These are phyloP conservation scores for Syrphus vitripennis DNA, from an alignment of 2,888 invertebrate species.

Conservation along the genomic window DNA sequence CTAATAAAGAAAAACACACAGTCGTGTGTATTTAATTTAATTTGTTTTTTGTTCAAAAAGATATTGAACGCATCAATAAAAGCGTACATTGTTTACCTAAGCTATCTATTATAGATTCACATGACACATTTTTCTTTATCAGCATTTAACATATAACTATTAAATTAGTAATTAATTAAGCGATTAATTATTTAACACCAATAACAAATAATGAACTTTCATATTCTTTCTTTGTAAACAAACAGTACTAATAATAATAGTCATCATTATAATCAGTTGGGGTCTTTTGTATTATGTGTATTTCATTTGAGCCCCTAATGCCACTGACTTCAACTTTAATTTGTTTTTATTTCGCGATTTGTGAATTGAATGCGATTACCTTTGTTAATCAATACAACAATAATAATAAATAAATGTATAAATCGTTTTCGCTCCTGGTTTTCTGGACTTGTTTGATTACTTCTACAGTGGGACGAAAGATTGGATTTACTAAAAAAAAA, in stretches of 20 bases:
- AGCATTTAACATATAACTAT: slow-evolving; percentile 1
- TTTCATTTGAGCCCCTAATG: neutral
- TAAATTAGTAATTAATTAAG: slow-evolving; percentile 38
- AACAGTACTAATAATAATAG: neutral
- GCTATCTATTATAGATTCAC: slow-evolving; percentile 22
- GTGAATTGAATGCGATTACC: slow-evolving; percentile 35
- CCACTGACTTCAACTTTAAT: neutral
- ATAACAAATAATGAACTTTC: slow-evolving; percentile 56
- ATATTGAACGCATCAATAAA: neutral
- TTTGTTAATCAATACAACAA: neutral
- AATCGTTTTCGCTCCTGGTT: neutral
- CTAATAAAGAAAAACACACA: too few relatives aligned
- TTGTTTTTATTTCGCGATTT: slow-evolving; percentile 45
- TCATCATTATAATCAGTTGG: neutral
- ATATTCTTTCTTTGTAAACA: neutral
- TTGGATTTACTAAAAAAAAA: neutral
- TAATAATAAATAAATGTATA: slow-evolving; percentile 39
- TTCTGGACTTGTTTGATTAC: neutral
- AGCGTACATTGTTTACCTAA: neutral
- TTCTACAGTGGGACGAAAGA: neutral
- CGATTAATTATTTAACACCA: slow-evolving; percentile 51
- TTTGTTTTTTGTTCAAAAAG: neutral
- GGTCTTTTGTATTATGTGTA: neutral
- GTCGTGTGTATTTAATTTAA: too few relatives aligned
- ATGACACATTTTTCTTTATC: slow-evolving; percentile 46